phyloP scores from a whole-genome alignment of 2,888 invertebrate genomes.

The Phrixothrix hirtus region DNA sequence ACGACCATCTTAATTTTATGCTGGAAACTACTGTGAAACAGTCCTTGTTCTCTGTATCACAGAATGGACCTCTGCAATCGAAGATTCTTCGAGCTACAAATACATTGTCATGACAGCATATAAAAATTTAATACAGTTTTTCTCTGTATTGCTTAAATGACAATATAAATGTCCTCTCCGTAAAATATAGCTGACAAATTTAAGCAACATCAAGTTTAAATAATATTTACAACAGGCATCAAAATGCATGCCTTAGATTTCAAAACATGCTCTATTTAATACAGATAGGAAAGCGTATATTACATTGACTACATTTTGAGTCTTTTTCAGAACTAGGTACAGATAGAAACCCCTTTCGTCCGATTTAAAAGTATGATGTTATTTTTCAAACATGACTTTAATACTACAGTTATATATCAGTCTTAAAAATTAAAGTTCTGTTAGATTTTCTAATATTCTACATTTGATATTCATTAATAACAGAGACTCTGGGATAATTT shows the following conservation, averaged over 20 bases:
- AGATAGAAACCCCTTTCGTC: slow-evolving; percentile 26
- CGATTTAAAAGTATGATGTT: slow-evolving; percentile 24
- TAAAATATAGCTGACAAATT: slow-evolving; percentile 22
- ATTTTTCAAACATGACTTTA: slow-evolving; percentile 24
- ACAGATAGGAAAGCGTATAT: not conserved
- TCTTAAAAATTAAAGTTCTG: slow-evolving; percentile 35
- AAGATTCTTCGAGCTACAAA: slow-evolving; percentile 15
- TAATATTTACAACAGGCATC: slow-evolving; percentile 24
- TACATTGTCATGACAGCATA: not conserved
- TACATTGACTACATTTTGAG: slow-evolving; percentile 18
- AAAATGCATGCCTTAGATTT: slow-evolving; percentile 8
- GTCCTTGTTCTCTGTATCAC: slow-evolving; percentile 59
- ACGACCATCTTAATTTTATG: too few relatives aligned
- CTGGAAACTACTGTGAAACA: slow-evolving; percentile 41
- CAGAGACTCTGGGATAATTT: slow-evolving; percentile 1
- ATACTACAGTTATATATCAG: slow-evolving; percentile 37
- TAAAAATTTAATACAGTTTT: too few relatives aligned
- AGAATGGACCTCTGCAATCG: slow-evolving; percentile 54
- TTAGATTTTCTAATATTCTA: slow-evolving; percentile 18
- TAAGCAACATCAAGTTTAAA: slow-evolving; percentile 21
- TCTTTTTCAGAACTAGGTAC: slow-evolving; percentile 15
- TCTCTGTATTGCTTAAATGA: not conserved
- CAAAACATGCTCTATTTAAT: not conserved
- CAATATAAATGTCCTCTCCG: slow-evolving; percentile 11
- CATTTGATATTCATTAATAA: not conserved